Percentiles rank a stretch among this genome's conserved stretches.
These are phyloP conservation scores for Molanna angustata DNA, from an alignment of 2,888 invertebrate genomes.

Conservation along the genomic window DNA sequence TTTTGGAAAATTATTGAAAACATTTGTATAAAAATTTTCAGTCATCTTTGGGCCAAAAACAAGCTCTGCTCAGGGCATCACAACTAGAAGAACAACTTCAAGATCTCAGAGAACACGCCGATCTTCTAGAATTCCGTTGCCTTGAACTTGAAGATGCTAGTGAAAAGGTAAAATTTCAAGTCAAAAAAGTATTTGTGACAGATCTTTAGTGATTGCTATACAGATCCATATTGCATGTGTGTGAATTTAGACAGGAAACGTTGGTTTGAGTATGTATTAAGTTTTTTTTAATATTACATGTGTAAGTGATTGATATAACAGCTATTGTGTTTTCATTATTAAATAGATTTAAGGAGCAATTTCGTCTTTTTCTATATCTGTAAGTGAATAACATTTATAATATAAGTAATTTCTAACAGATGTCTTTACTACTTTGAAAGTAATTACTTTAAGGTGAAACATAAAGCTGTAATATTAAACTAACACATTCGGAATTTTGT, in stretches of 20 bases:
- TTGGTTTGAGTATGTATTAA: neutral
- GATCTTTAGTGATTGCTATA: slow-evolving; percentile 23
- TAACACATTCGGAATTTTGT: neutral
- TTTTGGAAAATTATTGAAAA: too few relatives aligned
- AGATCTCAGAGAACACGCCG: slow-evolving; percentile 76
- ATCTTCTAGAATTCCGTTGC: slow-evolving; percentile 75
- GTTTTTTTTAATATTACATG: slow-evolving; percentile 7
- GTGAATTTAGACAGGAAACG: neutral
- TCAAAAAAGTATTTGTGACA: slow-evolving; percentile 30
- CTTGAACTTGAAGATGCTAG: slow-evolving; percentile 66
- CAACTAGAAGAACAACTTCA: slow-evolving; percentile 64
- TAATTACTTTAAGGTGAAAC: too few relatives aligned
- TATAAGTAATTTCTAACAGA: neutral
- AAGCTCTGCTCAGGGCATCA: slow-evolving; percentile 52
- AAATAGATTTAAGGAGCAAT: too few relatives aligned
- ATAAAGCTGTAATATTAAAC: neutral
- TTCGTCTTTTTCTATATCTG: too few relatives aligned
- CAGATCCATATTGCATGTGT: neutral
- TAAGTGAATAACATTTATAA: too few relatives aligned
- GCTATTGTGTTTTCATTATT: neutral
- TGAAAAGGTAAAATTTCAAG: slow-evolving; percentile 32
- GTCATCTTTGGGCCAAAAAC: slow-evolving; percentile 40
- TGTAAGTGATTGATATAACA: slow-evolving; percentile 8
- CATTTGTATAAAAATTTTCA: too few relatives aligned
- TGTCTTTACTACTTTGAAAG: too few relatives aligned